phyloP scores from a whole-genome alignment of 92 coral and sea anemone species.

The Siderastrea siderea region DNA sequence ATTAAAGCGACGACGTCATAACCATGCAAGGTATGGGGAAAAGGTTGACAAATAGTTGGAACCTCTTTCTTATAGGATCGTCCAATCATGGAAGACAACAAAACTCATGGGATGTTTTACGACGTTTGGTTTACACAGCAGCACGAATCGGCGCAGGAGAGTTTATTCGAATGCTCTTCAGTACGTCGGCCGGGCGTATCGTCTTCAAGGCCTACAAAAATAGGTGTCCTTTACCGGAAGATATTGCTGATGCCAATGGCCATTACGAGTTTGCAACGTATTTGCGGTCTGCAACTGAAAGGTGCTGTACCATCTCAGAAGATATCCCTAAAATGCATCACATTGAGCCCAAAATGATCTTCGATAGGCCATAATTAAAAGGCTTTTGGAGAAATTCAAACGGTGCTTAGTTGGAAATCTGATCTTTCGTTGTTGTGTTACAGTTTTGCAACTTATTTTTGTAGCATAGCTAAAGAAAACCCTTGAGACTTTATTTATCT shows the following conservation, averaged over 20 bases:
- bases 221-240: constrained; percentile 20
- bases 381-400: no score
- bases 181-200: background rate
- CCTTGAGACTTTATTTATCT: no score
- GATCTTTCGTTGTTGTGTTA: no score
- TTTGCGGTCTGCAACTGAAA: background rate
- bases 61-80: background rate
- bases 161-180: constrained; percentile 28
- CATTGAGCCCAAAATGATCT: no score
- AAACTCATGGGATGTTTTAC: background rate
- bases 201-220: constrained; percentile 5
- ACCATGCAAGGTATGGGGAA: no score
- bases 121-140: constrained; percentile 21
- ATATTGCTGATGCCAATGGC: constrained; percentile 25
- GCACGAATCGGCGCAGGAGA: background rate
- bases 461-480: no score
- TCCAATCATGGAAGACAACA: background rate
- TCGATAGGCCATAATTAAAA: background rate
- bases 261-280: constrained; percentile 10
- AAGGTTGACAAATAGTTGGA: no score
- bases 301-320: background rate
- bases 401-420: no score
- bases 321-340: no score
- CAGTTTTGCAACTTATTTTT: no score
- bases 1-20: no score